These are phyloP conservation scores for Sicus ferrugineus DNA, from an alignment of 2,888 invertebrate genomes.

Conservation along the genomic window DNA sequence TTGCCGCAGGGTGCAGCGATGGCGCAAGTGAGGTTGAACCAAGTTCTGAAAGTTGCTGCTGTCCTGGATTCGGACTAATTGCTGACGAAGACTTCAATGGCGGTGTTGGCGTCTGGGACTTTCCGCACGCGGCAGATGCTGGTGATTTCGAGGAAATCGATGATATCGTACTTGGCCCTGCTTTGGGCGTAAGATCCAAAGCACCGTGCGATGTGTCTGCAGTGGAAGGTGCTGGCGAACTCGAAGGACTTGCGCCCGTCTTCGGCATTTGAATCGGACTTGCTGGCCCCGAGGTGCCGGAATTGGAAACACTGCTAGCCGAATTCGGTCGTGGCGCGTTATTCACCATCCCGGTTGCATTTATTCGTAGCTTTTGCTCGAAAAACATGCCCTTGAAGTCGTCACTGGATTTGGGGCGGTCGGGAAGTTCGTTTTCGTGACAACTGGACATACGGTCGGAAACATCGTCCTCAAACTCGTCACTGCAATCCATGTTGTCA, in stretches of 20 bases:
- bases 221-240: slow-evolving; percentile 61
- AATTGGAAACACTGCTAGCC: slow-evolving; percentile 53
- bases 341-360: slow-evolving; percentile 55
- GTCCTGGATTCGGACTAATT: slow-evolving; percentile 39
- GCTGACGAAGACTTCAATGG: slow-evolving; percentile 40
- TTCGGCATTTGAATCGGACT: slow-evolving; percentile 47
- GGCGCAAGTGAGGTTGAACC: slow-evolving; percentile 41
- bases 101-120: slow-evolving; percentile 49
- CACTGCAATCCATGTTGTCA: slow-evolving; percentile 63
- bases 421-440: slow-evolving; percentile 52
- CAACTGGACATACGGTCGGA: slow-evolving; percentile 62
- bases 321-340: slow-evolving; percentile 53
- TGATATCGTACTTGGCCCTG: slow-evolving; percentile 45
- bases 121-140: slow-evolving; percentile 41
- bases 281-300: slow-evolving; percentile 54
- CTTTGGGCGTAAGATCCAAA: slow-evolving; percentile 68
- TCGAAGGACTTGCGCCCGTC: slow-evolving; percentile 33
- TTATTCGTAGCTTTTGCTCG: slow-evolving; percentile 62
- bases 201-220: slow-evolving; percentile 68
- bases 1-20: slow-evolving; percentile 47
- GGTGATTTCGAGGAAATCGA: slow-evolving; percentile 38
- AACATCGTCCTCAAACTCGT: slow-evolving; percentile 62
- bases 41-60: slow-evolving; percentile 27
- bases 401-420: slow-evolving; percentile 60
- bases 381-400: slow-evolving; percentile 62